Percentiles rank a stretch among this genome's conserved stretches.
These are phyloP conservation scores for Phymanthus crucifer DNA, from an alignment of 92 coral and sea anemone genomes.

Conservation along the genomic window DNA sequence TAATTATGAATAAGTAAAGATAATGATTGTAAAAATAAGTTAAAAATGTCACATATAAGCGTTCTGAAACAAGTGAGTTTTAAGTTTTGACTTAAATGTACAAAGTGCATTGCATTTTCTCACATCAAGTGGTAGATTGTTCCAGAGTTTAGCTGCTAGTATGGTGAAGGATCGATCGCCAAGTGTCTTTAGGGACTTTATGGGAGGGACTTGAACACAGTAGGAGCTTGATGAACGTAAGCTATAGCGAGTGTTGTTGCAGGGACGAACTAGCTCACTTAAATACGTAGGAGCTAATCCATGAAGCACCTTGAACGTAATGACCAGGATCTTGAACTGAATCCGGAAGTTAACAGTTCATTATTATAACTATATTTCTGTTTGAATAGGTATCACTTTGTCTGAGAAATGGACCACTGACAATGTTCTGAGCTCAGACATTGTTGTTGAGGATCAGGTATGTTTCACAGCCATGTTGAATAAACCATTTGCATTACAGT, in stretches of 20 bases:
- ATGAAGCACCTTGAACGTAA: background rate
- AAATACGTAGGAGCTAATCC: background rate
- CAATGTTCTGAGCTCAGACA: slow-evolving; percentile 83
- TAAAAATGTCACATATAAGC: background rate
- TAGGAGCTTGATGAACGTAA: background rate
- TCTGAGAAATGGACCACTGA: slow-evolving; percentile 99
- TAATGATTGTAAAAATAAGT: no score
- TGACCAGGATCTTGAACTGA: background rate
- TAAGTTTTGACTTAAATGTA: background rate
- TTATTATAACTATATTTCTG: background rate
- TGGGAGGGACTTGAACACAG: background rate
- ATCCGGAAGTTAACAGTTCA: background rate
- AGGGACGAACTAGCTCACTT: background rate
- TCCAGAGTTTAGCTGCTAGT: no score
- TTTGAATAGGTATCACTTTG: slow-evolving; percentile 74
- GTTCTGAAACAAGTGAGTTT: background rate
- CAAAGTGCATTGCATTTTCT: background rate
- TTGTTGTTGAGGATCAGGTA: slow-evolving; percentile 98
- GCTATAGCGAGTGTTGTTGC: background rate
- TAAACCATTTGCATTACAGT: no score
- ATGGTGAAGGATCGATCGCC: no score
- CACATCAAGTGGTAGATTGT: no score
- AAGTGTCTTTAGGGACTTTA: background rate
- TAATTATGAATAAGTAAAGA: no score
- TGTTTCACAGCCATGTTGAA: no score